Percentiles rank a stretch among this genome's conserved stretches.
phyloP scores from a whole-genome alignment of 35 echinoderm and acorn worm genomes.

The Holothuria glaberrima region DNA sequence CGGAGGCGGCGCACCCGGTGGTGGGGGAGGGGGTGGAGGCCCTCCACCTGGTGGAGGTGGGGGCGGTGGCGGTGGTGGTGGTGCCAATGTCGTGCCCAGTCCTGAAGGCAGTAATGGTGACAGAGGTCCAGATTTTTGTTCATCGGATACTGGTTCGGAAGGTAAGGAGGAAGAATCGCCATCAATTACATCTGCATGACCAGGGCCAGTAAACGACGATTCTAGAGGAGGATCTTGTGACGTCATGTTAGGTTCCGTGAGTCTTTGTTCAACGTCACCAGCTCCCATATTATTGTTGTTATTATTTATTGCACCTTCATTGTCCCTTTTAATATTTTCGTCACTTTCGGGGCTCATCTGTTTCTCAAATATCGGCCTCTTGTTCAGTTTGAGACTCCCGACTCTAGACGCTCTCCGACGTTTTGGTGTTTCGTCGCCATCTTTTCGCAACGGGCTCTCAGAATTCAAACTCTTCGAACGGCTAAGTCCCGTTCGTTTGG shows the following conservation, averaged over 20 bases:
- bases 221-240: background rate
- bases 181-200: slow-evolving; percentile 9
- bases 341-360: slow-evolving; percentile 9
- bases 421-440: slow-evolving; percentile 2
- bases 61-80: slow-evolving; percentile 68
- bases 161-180: background rate
- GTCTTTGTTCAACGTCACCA: slow-evolving; percentile 8
- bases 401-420: slow-evolving; percentile 15
- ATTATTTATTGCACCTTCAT: slow-evolving; percentile 35
- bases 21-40: slow-evolving; percentile 75
- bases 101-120: background rate
- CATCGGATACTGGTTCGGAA: background rate
- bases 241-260: slow-evolving; percentile 34
- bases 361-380: background rate
- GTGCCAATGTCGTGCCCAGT: background rate
- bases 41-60: slow-evolving; percentile 65
- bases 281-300: slow-evolving; percentile 61
- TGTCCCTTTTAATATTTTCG: background rate
- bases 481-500: background rate
- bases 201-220: background rate
- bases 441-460: background rate
- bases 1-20: slow-evolving; percentile 48
- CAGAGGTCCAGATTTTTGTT: background rate
- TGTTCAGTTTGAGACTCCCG: slow-evolving; percentile 14
- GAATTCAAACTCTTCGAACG: slow-evolving; percentile 6